Percentiles rank a stretch among this genome's conserved stretches.
phyloP scores from a whole-genome alignment of 2,797 vertebrate species.

The Sternotherus odoratus region DNA sequence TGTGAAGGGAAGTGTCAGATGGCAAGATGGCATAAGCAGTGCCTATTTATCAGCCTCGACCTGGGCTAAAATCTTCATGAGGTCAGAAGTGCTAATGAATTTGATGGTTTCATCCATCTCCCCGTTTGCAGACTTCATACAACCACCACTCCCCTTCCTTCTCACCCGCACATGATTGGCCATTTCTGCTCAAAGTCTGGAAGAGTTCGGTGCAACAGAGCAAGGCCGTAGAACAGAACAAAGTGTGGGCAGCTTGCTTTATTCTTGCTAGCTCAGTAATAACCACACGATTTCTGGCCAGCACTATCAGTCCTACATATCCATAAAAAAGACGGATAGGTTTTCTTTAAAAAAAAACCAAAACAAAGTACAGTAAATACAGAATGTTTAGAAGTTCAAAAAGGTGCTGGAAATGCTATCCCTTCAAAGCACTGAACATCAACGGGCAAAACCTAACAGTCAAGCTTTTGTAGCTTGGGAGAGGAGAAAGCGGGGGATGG shows the following conservation, averaged over 20 bases:
- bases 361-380: too few relatives aligned
- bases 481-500: too few relatives aligned
- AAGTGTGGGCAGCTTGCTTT: not conserved
- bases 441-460: not conserved
- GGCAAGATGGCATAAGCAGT: too few relatives aligned
- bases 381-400: not conserved
- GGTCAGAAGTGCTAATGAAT: not conserved
- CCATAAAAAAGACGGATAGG: not conserved
- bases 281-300: not conserved
- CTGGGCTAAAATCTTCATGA: not conserved
- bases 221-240: not conserved
- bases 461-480: rapidly evolving
- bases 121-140: rapidly evolving
- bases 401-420: rapidly evolving
- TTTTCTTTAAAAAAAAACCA: not conserved
- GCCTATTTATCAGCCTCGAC: too few relatives aligned
- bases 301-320: not conserved
- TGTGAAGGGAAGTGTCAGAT: too few relatives aligned
- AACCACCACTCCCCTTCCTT: not conserved
- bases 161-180: rapidly evolving
- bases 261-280: not conserved
- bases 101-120: not conserved
- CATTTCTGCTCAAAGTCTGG: not conserved
- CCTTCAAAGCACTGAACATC: not conserved
- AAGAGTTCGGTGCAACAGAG: not conserved